Evolutionary conservation across 2,888 invertebrate species (phyloP), one percentile per base, ranked within the genome.

Genomic region (Axea sp.): DNA sequence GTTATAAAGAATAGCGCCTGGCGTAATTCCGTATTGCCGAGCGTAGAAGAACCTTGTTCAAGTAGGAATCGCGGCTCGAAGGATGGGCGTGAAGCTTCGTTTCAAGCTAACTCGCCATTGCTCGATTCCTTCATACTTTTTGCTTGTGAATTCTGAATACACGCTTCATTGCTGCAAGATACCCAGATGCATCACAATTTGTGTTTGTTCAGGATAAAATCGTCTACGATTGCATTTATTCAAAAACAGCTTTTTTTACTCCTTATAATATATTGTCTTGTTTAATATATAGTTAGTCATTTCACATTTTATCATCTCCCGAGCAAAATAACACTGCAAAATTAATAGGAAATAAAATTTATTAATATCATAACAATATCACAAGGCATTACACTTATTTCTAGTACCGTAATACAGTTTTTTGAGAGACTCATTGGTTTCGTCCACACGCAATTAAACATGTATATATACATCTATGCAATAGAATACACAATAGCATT

Each of bases 1-100:
- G 72, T 72, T 72, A 72, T 72, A 72, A 72, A 72, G 65, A 65
- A 65, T 72, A 72, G 65, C 72, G 72, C 53, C 57, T 51, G 65
- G 51, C 33, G 65, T 72, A 72, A 72, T 72, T 65, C 57, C 72
- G 65, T 65, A 72, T 65, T 72, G 72, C 64, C 64, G 8, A 51
- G 64, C 35, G 64, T 35, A 55, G 26, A 41, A 51, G 51, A 49
- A 22, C 71, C 31, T 31, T 41, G 22, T 57, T 59, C 65, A 39
- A 65, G 72, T 65, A 64, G 72, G 65, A 72, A 72, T 72, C 72
- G 72, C 72, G 53, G 59, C 51, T 65, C 59, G 37, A 53, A 72
- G 72, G 51, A 65, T 72, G 72, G 65, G 65, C 72, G 65, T 72
- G 65, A 72, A 72, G 65, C 72, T 72, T 72, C 39, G 53, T 72